Percentiles rank a stretch among this genome's conserved stretches.
Evolutionary conservation across 2,888 invertebrate species (phyloP).

Genomic region (Clostera curtula): DNA sequence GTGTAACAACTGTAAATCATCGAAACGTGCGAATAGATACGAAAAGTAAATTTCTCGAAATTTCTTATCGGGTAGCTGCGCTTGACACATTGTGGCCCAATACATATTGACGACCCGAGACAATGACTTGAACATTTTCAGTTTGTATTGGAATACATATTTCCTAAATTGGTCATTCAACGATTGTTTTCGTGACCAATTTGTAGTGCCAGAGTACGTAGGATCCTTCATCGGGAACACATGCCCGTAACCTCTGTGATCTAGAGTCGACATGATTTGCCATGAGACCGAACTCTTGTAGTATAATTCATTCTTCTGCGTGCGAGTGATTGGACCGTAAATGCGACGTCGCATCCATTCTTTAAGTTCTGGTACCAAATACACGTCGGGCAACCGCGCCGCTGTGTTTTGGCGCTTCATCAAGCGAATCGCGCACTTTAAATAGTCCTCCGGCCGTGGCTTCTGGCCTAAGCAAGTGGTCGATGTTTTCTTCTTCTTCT

Average conservation of each 20-base stretch:
- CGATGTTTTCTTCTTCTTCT: conserved; percentile 32
- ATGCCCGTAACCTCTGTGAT: conserved; percentile 34
- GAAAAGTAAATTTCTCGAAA: conserved; percentile 62
- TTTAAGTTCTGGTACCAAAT: conserved; percentile 50
- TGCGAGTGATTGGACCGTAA: conserved; percentile 34
- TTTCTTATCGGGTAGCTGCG: conserved; percentile 53
- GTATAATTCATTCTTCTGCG: conserved; percentile 29
- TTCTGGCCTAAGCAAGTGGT: conserved; percentile 41
- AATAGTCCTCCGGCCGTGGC: conserved; percentile 47
- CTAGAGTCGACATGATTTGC: conserved; percentile 35
- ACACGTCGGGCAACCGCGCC: conserved; percentile 52
- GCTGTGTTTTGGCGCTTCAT: conserved; percentile 47
- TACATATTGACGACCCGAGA: conserved; percentile 46
- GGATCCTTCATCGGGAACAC: conserved; percentile 33
- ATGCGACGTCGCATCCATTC: conserved; percentile 63
- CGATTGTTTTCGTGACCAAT: conserved; percentile 43
- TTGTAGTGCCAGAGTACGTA: conserved; percentile 31
- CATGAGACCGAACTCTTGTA: conserved; percentile 38
- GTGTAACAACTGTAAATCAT: conserved; percentile 46
- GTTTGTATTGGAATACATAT: conserved; percentile 34
- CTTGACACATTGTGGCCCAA: conserved; percentile 59
- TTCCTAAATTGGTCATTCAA: conserved; percentile 41
- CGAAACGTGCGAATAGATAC: conserved; percentile 37
- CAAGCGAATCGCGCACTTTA: conserved; percentile 45
- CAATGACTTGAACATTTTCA: conserved; percentile 39